Percentiles rank a stretch among this genome's conserved stretches.
Evolutionary conservation across 1,140 invertebrate genomes (phyloP).

Genomic region (Drosophila erecta): DNA sequence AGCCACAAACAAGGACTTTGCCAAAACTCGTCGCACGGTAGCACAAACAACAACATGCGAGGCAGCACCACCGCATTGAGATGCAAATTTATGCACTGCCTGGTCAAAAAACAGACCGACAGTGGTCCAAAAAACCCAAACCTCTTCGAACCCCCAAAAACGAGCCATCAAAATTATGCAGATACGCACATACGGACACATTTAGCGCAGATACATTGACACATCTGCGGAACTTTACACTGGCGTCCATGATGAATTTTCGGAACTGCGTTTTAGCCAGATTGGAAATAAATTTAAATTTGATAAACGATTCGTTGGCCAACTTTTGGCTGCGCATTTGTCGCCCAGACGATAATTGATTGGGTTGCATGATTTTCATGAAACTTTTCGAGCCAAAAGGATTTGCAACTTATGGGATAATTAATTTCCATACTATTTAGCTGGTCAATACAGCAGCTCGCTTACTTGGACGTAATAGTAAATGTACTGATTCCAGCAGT

Average conservation of each 20-base stretch:
- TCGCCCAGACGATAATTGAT: slow-evolving; percentile 49
- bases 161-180: slow-evolving; percentile 69
- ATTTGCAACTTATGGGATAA: slow-evolving; percentile 24
- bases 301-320: slow-evolving; percentile 67
- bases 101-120: slow-evolving; percentile 49
- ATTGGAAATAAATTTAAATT: slow-evolving; percentile 70
- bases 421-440: slow-evolving; percentile 52
- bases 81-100: slow-evolving; percentile 75
- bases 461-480: slow-evolving; percentile 20
- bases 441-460: slow-evolving; percentile 44
- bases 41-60: slow-evolving; percentile 21
- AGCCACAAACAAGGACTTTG: slow-evolving; percentile 39
- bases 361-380: slow-evolving; percentile 7
- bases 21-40: slow-evolving; percentile 27
- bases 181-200: slow-evolving; percentile 24
- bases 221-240: slow-evolving; percentile 42
- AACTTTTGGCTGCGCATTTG: slow-evolving; percentile 46
- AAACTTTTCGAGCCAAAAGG: slow-evolving; percentile 9
- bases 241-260: slow-evolving; percentile 49
- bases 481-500: not conserved
- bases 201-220: slow-evolving; percentile 25
- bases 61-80: slow-evolving; percentile 39
- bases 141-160: slow-evolving; percentile 45
- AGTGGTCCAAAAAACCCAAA: slow-evolving; percentile 48
- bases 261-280: slow-evolving; percentile 31